phyloP scores from a whole-genome alignment of 92 coral and sea anemone species.

The Pocillopora grandis region DNA sequence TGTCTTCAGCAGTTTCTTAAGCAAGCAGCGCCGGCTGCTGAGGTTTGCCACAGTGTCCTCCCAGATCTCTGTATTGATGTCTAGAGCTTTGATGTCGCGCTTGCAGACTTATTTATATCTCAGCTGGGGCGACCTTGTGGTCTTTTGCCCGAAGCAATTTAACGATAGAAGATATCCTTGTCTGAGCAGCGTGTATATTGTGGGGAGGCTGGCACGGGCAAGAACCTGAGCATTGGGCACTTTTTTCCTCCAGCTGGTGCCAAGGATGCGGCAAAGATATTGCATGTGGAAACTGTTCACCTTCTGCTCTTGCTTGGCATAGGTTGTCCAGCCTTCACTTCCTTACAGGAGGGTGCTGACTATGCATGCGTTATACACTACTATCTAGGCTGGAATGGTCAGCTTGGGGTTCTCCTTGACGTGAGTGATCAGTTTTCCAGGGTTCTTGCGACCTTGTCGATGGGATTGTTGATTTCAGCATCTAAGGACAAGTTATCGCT shows the following conservation, averaged over 20 bases:
- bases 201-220: slow-evolving; percentile 30
- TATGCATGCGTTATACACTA: slow-evolving; percentile 34
- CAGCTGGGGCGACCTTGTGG: neutral
- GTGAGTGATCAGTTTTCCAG: too few species aligned
- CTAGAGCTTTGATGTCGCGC: slow-evolving; percentile 2
- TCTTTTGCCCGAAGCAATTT: slow-evolving; percentile 24
- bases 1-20: slow-evolving; percentile 4
- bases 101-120: slow-evolving; percentile 2
- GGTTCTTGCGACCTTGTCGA: too few species aligned
- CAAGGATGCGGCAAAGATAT: slow-evolving; percentile 44
- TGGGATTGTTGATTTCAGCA: too few species aligned
- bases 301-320: slow-evolving; percentile 39
- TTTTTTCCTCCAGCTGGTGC: slow-evolving; percentile 48
- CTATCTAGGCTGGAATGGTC: slow-evolving; percentile 24
- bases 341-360: slow-evolving; percentile 23
- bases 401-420: too few species aligned
- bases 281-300: slow-evolving; percentile 48
- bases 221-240: slow-evolving; percentile 44
- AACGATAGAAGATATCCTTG: slow-evolving; percentile 32
- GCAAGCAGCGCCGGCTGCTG: slow-evolving; percentile 8
- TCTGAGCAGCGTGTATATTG: slow-evolving; percentile 46
- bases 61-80: too few species aligned
- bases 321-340: slow-evolving; percentile 31
- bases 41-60: neutral
- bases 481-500: too few species aligned